Base-by-base conservation (phyloP, 2,113 vertebrate species). In the Vireo altiloquus region DNA sequence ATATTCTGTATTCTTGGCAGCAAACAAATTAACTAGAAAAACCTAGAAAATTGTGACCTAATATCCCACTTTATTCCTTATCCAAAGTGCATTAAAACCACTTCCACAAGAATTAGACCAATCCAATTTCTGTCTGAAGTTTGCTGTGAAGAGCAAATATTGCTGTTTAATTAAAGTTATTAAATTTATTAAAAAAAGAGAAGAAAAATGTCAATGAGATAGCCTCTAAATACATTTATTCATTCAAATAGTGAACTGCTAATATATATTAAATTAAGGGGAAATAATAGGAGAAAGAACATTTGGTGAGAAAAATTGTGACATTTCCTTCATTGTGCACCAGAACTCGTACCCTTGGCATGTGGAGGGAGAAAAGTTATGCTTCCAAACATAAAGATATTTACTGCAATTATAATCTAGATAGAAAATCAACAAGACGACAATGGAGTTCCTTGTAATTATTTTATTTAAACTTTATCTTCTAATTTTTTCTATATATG, bases 301-400 rank as follows among this genome's bases (percentile, higher is more conserved):
- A 6, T 52, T 60, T 70, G 40, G 11, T 27, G 37, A 52, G 61
- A 42, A 60, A 69, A 64, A 8, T 15, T 76, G 35, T 76, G 49
- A 23, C 3, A 3, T 83, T 81, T 81, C 37, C 42, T 81, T 56
- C 18, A 47, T 31, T 47, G 18, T 35, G 11, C 68, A 69, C 21
- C 42, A 61, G 7, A 53, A 77, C 10, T 54, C 0, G 0, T 44
- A 44, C 3, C 44, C 5, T 49, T 53, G 25, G 44, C 10, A 17
- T 7, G 10, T 2, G 15, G 28, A 46, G 6, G 22, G 30, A 77
- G 33, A 72, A 89, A 74, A 49, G 10, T 15, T 30, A 4, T 76
- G 31, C 33, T 71, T 83, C 21, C 14, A 87, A 72, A 68, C 30
- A 40, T 33, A 25, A 87, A 54, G 12, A 12, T 63, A 80, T 46